Conservation (phyloP, 2,113 vertebrate species). For the Pterocles orientalis region DNA sequence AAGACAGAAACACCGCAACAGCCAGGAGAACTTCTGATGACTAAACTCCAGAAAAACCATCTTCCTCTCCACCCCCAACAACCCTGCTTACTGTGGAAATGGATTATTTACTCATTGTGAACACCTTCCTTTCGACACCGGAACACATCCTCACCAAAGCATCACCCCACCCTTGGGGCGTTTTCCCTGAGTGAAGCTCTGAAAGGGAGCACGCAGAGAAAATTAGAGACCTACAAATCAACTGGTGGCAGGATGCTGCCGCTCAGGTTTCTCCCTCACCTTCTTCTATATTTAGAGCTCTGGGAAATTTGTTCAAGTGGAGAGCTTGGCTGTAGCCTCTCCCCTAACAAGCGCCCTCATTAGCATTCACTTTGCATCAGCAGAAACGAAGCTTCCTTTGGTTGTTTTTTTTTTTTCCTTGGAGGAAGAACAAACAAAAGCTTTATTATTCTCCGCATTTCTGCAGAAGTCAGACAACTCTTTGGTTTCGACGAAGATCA, state of each 20-base stretch:
- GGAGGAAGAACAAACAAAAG: not conserved
- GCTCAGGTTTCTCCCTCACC: not conserved
- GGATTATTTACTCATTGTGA: not conserved
- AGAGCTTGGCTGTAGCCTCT: not conserved
- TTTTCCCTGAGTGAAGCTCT: not conserved
- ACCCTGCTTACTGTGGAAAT: not conserved
- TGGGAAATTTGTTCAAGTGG: not conserved
- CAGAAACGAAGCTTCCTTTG: not conserved
- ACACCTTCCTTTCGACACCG: not conserved
- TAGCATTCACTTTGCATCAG: not conserved
- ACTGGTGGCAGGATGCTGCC: not conserved
- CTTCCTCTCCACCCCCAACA: too few relatives aligned
- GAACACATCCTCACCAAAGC: not conserved
- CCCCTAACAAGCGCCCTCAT: not conserved
- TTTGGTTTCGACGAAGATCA: not conserved
- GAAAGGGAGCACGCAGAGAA: fast-evolving
- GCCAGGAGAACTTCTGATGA: not conserved
- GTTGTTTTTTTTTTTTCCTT: not conserved
- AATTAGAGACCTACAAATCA: not conserved
- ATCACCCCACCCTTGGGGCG: not conserved
- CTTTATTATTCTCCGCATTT: not conserved
- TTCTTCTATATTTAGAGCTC: not conserved
- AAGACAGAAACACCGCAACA: fast-evolving
- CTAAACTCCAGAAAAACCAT: not conserved
- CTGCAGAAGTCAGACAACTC: not conserved